These are phyloP conservation scores for Phylloscopus trochiloides DNA, from an alignment of 2,113 vertebrate genomes.

Conservation along the genomic window DNA sequence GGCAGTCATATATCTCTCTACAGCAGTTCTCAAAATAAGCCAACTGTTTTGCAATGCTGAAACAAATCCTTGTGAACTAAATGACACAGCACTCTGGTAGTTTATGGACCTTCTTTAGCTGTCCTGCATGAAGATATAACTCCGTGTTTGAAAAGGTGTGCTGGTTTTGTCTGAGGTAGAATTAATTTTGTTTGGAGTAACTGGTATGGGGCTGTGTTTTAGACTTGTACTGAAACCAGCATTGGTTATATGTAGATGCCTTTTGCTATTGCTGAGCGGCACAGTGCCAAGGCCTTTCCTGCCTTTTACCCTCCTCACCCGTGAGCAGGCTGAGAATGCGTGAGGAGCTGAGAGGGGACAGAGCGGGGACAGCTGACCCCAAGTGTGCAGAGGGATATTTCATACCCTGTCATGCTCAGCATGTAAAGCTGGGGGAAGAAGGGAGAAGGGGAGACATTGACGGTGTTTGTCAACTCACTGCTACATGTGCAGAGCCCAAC, in stretches of 20 bases:
- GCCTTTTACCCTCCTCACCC: background rate
- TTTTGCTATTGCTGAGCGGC: background rate
- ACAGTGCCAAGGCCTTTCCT: background rate
- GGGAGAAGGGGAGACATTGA: background rate
- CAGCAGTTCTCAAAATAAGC: background rate
- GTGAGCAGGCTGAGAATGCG: background rate
- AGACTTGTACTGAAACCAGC: background rate
- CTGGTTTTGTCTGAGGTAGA: background rate
- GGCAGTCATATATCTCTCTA: background rate
- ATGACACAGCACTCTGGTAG: background rate
- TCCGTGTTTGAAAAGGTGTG: background rate
- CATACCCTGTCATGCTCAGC: background rate
- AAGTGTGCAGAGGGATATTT: background rate
- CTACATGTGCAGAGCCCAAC: fast-evolving
- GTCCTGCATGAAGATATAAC: background rate
- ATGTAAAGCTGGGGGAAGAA: background rate
- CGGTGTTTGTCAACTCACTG: background rate
- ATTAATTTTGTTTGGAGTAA: background rate
- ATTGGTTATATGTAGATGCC: background rate
- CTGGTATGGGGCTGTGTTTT: background rate
- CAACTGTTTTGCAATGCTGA: background rate
- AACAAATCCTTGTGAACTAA: background rate
- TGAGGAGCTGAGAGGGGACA: background rate
- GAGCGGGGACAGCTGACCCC: background rate
- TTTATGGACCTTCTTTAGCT: background rate